Percentiles rank a stretch among this genome's conserved stretches.
These are phyloP conservation scores for Huso huso DNA, from an alignment of 2,797 vertebrate species.

Conservation along the genomic window DNA sequence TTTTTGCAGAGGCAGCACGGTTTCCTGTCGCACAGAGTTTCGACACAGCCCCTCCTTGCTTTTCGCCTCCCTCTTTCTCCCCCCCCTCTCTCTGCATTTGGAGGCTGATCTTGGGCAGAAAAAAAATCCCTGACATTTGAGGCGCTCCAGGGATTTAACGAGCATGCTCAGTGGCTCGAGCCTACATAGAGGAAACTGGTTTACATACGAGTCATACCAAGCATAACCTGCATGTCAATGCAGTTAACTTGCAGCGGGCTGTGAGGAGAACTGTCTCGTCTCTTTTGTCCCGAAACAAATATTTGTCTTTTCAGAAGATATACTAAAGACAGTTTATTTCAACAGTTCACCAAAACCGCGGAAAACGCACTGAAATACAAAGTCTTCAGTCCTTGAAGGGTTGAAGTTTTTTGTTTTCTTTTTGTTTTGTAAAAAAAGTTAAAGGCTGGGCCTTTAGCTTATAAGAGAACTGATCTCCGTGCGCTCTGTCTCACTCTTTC, in stretches of 20 bases:
- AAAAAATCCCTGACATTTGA: conserved; percentile 72
- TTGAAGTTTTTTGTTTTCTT: conserved; percentile 20
- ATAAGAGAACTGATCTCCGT: conserved; percentile 28
- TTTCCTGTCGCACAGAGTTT: conserved; percentile 26
- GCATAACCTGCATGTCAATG: conserved; percentile 77
- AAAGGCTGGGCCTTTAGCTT: conserved; percentile 75
- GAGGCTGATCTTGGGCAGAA: conserved; percentile 62
- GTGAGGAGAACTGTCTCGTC: conserved; percentile 74
- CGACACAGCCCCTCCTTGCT: not conserved
- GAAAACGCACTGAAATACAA: not conserved
- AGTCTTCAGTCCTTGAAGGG: conserved; percentile 27
- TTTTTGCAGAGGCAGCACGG: conserved; percentile 22
- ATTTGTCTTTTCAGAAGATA: not conserved
- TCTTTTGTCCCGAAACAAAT: conserved; percentile 46
- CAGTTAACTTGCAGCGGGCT: conserved; percentile 87
- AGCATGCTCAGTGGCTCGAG: conserved; percentile 58
- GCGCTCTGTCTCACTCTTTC: conserved; percentile 42
- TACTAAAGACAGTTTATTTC: no score
- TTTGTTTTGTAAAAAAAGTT: conserved; percentile 41
- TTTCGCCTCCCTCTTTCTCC: conserved; percentile 4
- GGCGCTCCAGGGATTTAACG: conserved; percentile 60
- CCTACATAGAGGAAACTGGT: conserved; percentile 50
- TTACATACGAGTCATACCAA: conserved; percentile 64
- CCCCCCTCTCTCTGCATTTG: conserved; percentile 13
- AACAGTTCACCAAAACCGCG: no score